Percentiles rank a stretch among this genome's conserved stretches.
Conservation (phyloP, 2,888 invertebrate species). For the Phlogophora meticulosa region DNA sequence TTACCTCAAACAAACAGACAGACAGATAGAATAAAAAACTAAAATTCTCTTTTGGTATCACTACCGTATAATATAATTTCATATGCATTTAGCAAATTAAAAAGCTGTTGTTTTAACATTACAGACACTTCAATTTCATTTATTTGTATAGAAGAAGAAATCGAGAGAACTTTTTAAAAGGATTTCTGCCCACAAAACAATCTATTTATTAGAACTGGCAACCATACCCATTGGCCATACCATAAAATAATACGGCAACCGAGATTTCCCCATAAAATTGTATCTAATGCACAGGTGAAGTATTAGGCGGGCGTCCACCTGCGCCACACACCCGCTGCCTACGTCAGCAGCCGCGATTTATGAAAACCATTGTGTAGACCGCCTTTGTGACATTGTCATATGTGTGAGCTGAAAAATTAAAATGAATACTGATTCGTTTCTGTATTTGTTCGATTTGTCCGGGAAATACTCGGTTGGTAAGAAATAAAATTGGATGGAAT, state of each 20-base stretch:
- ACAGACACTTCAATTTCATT: too few species aligned
- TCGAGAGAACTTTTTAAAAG: not conserved
- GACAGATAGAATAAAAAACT: too few species aligned
- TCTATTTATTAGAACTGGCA: constrained; percentile 13
- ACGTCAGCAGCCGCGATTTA: constrained; percentile 62
- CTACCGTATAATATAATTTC: too few species aligned
- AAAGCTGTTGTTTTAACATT: too few species aligned
- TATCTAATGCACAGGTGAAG: constrained; percentile 61
- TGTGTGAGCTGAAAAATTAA: constrained; percentile 33
- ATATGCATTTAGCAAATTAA: too few species aligned
- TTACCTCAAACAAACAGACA: too few species aligned
- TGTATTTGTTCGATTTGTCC: constrained; percentile 4
- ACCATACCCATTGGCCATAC: constrained; percentile 24
- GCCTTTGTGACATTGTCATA: constrained; percentile 58
- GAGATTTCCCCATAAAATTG: constrained; percentile 62
- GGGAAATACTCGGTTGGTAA: not conserved
- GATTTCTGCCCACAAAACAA: not conserved
- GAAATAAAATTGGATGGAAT: too few species aligned
- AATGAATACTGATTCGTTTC: constrained; percentile 24
- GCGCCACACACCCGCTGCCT: constrained; percentile 46
- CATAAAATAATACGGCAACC: constrained; percentile 52
- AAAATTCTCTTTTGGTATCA: too few species aligned
- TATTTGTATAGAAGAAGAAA: too few species aligned
- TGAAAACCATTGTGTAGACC: constrained; percentile 62
- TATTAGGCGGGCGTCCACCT: constrained; percentile 65